phyloP scores from a whole-genome alignment of 53 echinoderm and acorn worm genomes.

The Apostichopus leukothele region DNA sequence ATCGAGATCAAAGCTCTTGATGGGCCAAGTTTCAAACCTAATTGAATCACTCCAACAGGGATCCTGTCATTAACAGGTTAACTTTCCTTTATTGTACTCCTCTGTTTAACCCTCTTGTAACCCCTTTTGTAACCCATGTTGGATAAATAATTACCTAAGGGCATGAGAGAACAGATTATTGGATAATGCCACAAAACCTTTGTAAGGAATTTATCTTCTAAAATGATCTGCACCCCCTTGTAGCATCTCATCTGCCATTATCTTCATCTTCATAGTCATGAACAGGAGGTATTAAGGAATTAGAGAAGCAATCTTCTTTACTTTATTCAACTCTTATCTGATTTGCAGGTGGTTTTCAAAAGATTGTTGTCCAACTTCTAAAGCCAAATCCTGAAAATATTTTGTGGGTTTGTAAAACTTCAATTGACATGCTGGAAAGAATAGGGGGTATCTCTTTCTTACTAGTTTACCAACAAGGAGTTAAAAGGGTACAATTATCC shows the following conservation, averaged over 20 bases:
- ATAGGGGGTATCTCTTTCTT: background rate
- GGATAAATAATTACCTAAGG: slow-evolving; percentile 25
- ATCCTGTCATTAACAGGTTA: slow-evolving; percentile 2
- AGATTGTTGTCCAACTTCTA: slow-evolving; percentile 19
- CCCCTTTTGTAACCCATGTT: background rate
- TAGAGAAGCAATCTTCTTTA: background rate
- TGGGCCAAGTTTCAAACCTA: background rate
- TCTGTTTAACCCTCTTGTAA: background rate
- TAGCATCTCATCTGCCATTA: background rate
- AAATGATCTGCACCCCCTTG: background rate
- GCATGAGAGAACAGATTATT: slow-evolving; percentile 3
- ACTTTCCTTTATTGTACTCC: background rate
- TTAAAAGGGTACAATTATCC: background rate
- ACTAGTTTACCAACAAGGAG: slow-evolving; percentile 26
- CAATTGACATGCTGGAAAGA: background rate
- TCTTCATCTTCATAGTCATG: background rate
- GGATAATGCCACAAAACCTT: slow-evolving; percentile 19
- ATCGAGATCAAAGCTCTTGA: background rate
- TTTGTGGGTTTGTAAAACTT: background rate
- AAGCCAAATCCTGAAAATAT: slow-evolving; percentile 33
- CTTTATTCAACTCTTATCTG: background rate
- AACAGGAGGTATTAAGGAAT: background rate
- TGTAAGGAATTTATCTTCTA: background rate
- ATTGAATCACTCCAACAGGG: background rate
- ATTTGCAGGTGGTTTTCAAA: slow-evolving; percentile 11